These are phyloP conservation scores for Porites cylindrica DNA, from an alignment of 92 coral and sea anemone genomes.

Conservation along the genomic window DNA sequence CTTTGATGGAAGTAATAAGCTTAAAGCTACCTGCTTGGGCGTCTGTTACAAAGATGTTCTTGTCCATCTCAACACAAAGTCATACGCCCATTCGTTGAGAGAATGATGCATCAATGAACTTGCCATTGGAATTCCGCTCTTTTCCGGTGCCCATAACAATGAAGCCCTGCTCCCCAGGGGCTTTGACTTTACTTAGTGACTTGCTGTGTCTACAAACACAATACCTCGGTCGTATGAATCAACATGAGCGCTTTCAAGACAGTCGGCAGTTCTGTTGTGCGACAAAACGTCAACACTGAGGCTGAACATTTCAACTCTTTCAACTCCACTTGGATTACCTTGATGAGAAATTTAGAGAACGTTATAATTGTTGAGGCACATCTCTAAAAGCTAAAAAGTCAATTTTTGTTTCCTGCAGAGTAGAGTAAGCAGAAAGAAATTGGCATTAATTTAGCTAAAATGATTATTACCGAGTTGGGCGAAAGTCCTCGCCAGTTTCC, in stretches of 20 bases:
- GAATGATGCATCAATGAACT: constrained; percentile 11
- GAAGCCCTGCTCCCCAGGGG: constrained; percentile 17
- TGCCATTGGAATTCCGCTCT: constrained; percentile 26
- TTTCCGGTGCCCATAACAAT: constrained; percentile 22
- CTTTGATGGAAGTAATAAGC: constrained; percentile 42
- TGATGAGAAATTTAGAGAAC: constrained; percentile 28
- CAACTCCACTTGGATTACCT: constrained; percentile 45
- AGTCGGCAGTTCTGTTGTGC: constrained; percentile 24
- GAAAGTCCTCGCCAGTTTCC: not conserved
- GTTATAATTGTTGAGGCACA: constrained; percentile 17
- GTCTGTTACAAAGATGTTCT: constrained; percentile 31
- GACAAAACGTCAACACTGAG: constrained; percentile 25
- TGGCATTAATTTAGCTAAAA: too few relatives aligned
- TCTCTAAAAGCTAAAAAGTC: too few relatives aligned
- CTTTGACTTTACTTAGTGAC: constrained; percentile 25
- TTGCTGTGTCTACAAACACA: constrained; percentile 33
- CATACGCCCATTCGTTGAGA: constrained; percentile 37
- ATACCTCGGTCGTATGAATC: constrained; percentile 24
- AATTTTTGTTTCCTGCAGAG: too few relatives aligned
- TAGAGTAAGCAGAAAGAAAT: too few relatives aligned
- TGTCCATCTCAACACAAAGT: constrained; percentile 22
- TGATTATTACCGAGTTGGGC: not conserved
- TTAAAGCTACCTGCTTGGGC: constrained; percentile 40
- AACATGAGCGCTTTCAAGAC: constrained; percentile 23
- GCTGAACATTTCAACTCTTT: constrained; percentile 19